Evolutionary conservation across 2,888 invertebrate genomes (phyloP), one percentile per base, ranked within the genome.

Genomic region (Callimorpha dominula): DNA sequence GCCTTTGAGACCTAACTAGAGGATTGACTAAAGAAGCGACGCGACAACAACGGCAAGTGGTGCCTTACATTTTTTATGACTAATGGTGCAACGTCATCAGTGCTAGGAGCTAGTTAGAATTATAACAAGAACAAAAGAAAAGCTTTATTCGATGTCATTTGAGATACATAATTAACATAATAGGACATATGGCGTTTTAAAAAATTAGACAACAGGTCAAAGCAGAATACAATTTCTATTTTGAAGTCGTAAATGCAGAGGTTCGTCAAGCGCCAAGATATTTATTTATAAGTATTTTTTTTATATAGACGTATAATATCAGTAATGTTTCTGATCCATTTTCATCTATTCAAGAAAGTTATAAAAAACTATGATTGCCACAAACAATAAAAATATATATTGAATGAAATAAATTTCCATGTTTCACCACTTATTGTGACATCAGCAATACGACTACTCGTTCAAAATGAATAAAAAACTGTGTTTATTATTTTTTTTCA

Each of bases 401-500:
- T 46, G 43, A 57, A 57, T 42, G 54, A 54, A 68, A 57, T 68
- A 57, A 43, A 42, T 42, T 54, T 68, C n/a, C 42, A n/a, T 57
- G 20, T 17, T 20, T 68, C 2, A 8, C 7, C 54, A 43, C 8
- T 68, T 68, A 43, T n/a, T n/a, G 4, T 15, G n/a, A 42, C n/a
- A 12, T 54, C 43, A 8, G 31, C n/a, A 73, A 62, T 50, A 46
- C 49, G 65, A 73, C 40, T 65, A 67, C 71, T 20, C 42, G 54
- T 70, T 9, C 69, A 74, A 72, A 75, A 83, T 83, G 80, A 67
- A 57, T 67, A 73, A 63, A 73, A 66, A 66, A 68, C 49, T 73
- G n/a, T 20, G 14, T 65, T 43, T 70, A 20, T 52, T 42, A 42
- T 46, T 73, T 42, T 14, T 80, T 49, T 14, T 73, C 17, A 69